A percentile compares a stretch with the other conserved stretches of the same genome.
phyloP scores from a whole-genome alignment of 2,113 vertebrate species.

The Oryzias woworae region DNA sequence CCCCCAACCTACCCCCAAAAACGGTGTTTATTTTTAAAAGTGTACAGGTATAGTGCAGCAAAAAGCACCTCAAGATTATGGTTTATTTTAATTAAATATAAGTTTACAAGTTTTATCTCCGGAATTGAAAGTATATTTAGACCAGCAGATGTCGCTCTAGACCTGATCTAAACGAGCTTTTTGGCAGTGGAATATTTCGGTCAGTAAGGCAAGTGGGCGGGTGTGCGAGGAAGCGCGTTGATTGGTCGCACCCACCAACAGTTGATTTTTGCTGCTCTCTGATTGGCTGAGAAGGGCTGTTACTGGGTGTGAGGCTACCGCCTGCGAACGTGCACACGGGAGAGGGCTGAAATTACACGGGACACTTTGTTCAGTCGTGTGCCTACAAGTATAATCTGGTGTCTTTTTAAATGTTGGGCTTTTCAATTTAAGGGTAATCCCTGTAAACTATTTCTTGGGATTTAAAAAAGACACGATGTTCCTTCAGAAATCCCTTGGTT shows the following conservation, averaged over 20 bases:
- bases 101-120: too few relatives aligned
- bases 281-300: constrained; percentile 60
- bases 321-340: constrained; percentile 11
- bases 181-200: constrained; percentile 41
- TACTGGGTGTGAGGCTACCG: constrained; percentile 47
- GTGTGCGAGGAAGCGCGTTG: constrained; percentile 28
- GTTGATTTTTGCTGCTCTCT: constrained; percentile 43
- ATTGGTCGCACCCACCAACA: constrained; percentile 78
- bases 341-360: background rate
- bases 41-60: too few relatives aligned
- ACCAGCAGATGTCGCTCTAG: constrained; percentile 54
- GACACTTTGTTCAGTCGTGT: too few relatives aligned
- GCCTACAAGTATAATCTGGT: too few relatives aligned
- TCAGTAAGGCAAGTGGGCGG: constrained; percentile 73
- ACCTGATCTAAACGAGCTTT: background rate
- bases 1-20: background rate
- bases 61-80: too few relatives aligned
- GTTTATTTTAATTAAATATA: too few relatives aligned
- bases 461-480: too few relatives aligned
- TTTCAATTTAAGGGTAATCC: too few relatives aligned
- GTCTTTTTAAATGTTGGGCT: too few relatives aligned
- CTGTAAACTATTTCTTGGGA: too few relatives aligned
- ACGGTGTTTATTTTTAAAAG: too few relatives aligned
- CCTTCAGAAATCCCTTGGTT: too few relatives aligned
- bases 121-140: rapidly evolving